These are phyloP conservation scores for Myotis pilosus DNA, from an alignment of 2,797 vertebrate species.

Conservation along the genomic window DNA sequence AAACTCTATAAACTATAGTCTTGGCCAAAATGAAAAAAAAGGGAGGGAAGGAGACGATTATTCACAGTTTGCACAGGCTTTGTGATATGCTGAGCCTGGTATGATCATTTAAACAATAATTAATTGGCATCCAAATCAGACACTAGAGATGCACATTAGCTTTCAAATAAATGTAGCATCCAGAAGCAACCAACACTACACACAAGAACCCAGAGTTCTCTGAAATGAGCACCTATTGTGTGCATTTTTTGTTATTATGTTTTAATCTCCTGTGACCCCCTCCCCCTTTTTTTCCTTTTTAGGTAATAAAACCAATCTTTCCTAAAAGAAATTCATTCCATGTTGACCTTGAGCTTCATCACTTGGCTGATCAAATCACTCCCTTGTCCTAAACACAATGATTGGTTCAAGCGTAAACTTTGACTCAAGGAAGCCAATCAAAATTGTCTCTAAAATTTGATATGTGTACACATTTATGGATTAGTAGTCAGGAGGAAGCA, in stretches of 20 bases:
- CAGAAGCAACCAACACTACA: neutral
- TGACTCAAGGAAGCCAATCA: neutral
- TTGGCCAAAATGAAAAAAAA: neutral
- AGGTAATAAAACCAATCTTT: neutral
- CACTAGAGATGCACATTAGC: neutral
- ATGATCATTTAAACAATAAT: neutral
- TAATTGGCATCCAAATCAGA: neutral
- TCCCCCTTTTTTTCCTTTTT: neutral
- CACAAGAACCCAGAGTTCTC: neutral
- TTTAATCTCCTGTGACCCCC: neutral
- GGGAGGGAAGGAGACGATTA: neutral
- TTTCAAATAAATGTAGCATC: neutral
- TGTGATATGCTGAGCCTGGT: neutral
- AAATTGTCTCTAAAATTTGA: neutral
- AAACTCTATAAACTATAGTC: neutral
- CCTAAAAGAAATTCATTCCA: neutral
- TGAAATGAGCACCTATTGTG: neutral
- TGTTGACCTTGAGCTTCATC: neutral
- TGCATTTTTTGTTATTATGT: neutral
- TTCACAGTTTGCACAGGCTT: neutral
- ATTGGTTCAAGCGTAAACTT: neutral
- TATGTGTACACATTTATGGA: neutral
- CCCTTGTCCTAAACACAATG: neutral
- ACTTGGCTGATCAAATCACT: neutral
- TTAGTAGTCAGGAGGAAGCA: neutral